Percentiles rank a stretch among this genome's conserved stretches.
These are phyloP conservation scores for Sarcoramphus papa DNA, from an alignment of 2,797 vertebrate species.

Conservation along the genomic window DNA sequence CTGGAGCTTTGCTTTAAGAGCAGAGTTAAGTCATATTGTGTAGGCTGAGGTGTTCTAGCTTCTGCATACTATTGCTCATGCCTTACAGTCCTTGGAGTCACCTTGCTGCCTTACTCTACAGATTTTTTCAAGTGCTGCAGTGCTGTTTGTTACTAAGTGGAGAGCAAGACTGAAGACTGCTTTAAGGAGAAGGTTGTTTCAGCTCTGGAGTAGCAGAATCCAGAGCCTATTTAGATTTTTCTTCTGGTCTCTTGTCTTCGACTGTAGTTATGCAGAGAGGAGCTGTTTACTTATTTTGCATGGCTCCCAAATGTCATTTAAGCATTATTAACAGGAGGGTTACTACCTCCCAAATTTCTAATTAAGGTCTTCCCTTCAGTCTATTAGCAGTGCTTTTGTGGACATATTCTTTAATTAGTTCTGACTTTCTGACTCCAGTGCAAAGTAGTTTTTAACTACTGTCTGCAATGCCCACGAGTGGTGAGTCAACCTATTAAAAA, in stretches of 20 bases:
- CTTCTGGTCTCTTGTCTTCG: background rate
- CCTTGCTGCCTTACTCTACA: conserved; percentile 30
- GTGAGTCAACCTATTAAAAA: conserved; percentile 67
- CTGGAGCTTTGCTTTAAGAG: conserved; percentile 24
- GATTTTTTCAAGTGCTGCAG: background rate
- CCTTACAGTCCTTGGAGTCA: conserved; percentile 46
- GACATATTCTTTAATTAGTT: conserved; percentile 65
- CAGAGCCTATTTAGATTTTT: background rate
- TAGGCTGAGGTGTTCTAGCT: conserved; percentile 34
- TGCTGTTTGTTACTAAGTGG: conserved; percentile 21
- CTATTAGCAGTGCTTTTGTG: conserved; percentile 51
- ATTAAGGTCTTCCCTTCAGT: conserved; percentile 58
- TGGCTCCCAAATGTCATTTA: conserved; percentile 32
- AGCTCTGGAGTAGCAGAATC: background rate
- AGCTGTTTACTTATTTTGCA: conserved; percentile 49
- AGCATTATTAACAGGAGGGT: conserved; percentile 47
- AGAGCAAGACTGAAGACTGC: background rate
- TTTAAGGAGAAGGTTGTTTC: background rate
- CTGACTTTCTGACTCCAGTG: conserved; percentile 62
- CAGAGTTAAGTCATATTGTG: conserved; percentile 11
- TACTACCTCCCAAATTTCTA: conserved; percentile 49
- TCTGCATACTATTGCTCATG: conserved; percentile 27
- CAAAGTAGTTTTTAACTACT: conserved; percentile 62
- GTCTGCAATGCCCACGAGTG: conserved; percentile 51
- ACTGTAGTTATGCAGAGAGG: background rate